Base-by-base conservation (phyloP, 92 coral and sea anemone genomes). In the Meandrina meandrites region DNA sequence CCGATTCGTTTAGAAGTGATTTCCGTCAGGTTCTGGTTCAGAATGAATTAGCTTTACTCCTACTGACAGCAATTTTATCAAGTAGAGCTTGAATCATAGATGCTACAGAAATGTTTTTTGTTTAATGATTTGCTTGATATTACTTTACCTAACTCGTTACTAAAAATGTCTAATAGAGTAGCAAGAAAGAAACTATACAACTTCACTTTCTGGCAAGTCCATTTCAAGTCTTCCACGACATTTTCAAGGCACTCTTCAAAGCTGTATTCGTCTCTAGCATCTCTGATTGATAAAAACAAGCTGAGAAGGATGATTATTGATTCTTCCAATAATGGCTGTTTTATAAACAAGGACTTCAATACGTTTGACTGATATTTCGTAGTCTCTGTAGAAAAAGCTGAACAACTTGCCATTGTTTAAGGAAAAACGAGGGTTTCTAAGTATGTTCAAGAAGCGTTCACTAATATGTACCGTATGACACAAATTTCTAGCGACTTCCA, bases 211-310 rank as follows among this genome's bases (percentile, higher is more conserved):
- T 21, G 72, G 36, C 53, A 60, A 21, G 71, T 19, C 50, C 60
- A 19, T 47, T 15, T 57, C 10, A n/a, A 16, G 0, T 32, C 32
- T 19, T 58, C 18, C 22, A 7, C 35, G 21, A 79, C 2, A 79
- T n/a, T 79, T 54, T 36, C 72, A 62, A 79, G 35, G 67, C 71
- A 79, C 1, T 58, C 72, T 24, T 79, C 53, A 37, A 57, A 79
- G 14, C 27, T 35, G 72, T 79, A 79, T 4, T 10, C 67, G 0
- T 1, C 31, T 35, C 9, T 9, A 48, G 15, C 31, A 79, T 58
- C 58, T 79, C 50, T 60, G 2, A 35, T 32, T 4, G 54, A 58
- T 17, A n/a, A 34, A 6, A 57, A 7, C 35, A 28, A 28, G 35
- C 27, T 28, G 2, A 22, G 73, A 28, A 68, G 35, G 16, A 12